Conservation (phyloP, 2,888 invertebrate species). For the Drosophila meridiana region DNA sequence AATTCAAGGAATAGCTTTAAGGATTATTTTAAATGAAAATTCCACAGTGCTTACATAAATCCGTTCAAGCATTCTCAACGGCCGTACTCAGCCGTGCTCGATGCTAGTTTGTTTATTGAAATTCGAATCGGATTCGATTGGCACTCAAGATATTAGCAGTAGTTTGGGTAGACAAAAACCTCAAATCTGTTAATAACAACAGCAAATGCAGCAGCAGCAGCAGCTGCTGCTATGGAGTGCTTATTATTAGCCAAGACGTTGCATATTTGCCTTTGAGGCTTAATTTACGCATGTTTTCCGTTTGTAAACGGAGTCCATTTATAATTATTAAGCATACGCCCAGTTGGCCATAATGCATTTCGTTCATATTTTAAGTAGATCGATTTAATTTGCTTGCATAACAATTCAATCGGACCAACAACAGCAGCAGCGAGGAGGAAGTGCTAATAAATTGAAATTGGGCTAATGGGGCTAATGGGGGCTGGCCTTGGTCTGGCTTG, state of each 20-base stretch:
- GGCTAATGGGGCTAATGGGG: background rate
- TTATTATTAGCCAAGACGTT: conserved; percentile 26
- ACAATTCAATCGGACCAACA: conserved; percentile 56
- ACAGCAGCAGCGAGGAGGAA: conserved; percentile 3
- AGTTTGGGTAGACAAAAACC: conserved; percentile 5
- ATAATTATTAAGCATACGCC: conserved; percentile 42
- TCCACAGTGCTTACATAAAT: background rate
- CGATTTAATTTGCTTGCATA: conserved; percentile 62
- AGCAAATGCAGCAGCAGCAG: background rate
- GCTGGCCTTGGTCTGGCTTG: background rate
- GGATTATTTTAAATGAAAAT: background rate
- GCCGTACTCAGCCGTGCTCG: background rate
- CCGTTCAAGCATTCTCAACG: background rate
- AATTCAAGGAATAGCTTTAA: background rate
- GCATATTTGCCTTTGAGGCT: conserved; percentile 16
- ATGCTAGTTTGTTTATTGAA: conserved; percentile 1
- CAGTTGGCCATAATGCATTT: conserved; percentile 40
- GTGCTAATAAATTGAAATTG: background rate
- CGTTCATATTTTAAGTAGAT: conserved; percentile 46
- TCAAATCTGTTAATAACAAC: conserved; percentile 17
- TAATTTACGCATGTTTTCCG: conserved; percentile 12
- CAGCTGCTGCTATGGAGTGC: conserved; percentile 11
- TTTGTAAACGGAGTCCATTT: conserved; percentile 24
- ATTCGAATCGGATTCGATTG: background rate
- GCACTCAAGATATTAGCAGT: conserved; percentile 11